Evolutionary conservation across 1,140 invertebrate species (phyloP).

Genomic region (Hypsibius dujardini): DNA sequence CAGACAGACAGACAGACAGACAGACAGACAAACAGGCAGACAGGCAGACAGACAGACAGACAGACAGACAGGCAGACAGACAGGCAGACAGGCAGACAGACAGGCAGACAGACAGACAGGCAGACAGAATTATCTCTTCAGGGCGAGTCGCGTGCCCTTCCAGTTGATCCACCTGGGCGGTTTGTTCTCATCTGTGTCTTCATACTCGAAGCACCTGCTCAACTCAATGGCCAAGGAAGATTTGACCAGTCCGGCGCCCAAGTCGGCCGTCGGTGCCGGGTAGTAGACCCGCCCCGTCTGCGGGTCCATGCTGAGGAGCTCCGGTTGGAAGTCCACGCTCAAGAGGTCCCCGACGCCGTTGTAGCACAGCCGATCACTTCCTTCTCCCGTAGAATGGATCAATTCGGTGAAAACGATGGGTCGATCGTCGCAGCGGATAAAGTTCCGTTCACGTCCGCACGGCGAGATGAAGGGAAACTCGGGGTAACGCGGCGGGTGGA

Average conservation of each 20-base stretch:
- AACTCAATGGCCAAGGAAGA: conserved; percentile 76
- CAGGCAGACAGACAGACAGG: no score
- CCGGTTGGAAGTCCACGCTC: conserved; percentile 44
- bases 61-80: no score
- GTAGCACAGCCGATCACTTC: conserved; percentile 43
- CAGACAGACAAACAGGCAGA: no score
- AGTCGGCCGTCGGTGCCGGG: conserved; percentile 52
- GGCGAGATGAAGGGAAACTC: conserved; percentile 78
- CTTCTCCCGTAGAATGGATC: conserved; percentile 30
- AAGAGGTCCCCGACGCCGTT: conserved; percentile 56
- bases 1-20: no score
- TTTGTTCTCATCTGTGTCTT: conserved; percentile 40
- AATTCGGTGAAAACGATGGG: conserved; percentile 80
- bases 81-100: no score
- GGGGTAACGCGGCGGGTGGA: conserved; percentile 26
- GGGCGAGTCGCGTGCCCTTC: neutral
- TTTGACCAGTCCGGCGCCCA: conserved; percentile 62
- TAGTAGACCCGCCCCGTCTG: conserved; percentile 76
- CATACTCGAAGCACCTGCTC: conserved; percentile 61
- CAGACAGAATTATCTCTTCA: no score
- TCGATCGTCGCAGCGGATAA: conserved; percentile 73
- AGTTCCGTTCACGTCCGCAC: conserved; percentile 81
- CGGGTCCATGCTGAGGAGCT: conserved; percentile 66
- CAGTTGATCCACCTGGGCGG: conserved; percentile 4
- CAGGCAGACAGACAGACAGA: no score